A percentile compares a stretch with the other conserved stretches of the same genome.
These are phyloP conservation scores for Corythoichthys haematopterus DNA, from an alignment of 2,113 vertebrate species.

Conservation along the genomic window DNA sequence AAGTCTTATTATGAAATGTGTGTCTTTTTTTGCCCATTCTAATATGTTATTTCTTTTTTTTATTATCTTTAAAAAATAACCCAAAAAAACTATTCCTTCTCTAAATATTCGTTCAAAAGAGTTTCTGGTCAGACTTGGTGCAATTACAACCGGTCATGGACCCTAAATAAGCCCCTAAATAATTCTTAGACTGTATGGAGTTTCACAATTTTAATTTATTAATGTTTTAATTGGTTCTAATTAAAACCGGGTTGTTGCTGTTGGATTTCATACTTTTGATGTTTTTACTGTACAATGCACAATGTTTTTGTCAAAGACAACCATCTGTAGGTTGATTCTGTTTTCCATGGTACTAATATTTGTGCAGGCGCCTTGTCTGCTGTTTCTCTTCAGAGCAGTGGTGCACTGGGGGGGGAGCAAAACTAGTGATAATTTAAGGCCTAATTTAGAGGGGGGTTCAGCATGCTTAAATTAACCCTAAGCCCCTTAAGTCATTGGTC, in stretches of 20 bases:
- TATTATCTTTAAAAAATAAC: background rate
- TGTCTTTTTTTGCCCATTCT: background rate
- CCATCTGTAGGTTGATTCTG: constrained; percentile 8
- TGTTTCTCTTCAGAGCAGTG: constrained; percentile 16
- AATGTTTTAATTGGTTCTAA: background rate
- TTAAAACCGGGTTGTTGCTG: background rate
- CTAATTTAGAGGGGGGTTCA: too few relatives aligned
- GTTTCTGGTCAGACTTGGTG: background rate
- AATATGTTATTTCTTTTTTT: background rate
- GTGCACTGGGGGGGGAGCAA: background rate
- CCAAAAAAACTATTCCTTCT: background rate
- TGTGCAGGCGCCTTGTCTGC: constrained; percentile 9
- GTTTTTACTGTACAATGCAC: constrained; percentile 7
- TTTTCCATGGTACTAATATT: constrained; percentile 9
- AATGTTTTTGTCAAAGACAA: background rate
- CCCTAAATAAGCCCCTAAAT: too few relatives aligned
- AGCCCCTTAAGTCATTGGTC: too few relatives aligned
- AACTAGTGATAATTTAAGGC: background rate
- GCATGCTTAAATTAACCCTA: too few relatives aligned
- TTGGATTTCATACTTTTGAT: background rate
- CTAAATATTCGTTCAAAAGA: background rate
- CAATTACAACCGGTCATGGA: too few relatives aligned
- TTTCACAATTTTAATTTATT: too few relatives aligned
- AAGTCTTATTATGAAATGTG: background rate
- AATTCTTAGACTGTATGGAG: too few relatives aligned